These are phyloP conservation scores for Apotomis betuletana DNA, from an alignment of 2,888 invertebrate species.

Conservation along the genomic window DNA sequence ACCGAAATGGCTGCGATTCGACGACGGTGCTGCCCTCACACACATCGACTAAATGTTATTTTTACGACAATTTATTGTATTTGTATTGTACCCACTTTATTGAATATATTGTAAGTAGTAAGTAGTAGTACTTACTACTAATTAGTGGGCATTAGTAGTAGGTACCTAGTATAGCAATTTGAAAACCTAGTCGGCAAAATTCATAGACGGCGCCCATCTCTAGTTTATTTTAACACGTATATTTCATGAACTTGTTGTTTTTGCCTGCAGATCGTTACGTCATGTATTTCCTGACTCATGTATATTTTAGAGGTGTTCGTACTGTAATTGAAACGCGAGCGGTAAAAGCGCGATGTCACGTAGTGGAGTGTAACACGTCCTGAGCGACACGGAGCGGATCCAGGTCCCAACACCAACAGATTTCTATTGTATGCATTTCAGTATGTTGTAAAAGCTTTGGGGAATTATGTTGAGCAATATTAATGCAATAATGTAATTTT, in stretches of 20 bases:
- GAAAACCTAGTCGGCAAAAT: too few species aligned
- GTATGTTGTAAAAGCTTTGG: not conserved
- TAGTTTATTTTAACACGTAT: too few species aligned
- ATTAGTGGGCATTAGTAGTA: too few species aligned
- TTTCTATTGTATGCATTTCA: slow-evolving; percentile 17
- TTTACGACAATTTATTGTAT: too few species aligned
- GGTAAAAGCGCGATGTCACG: slow-evolving; percentile 24
- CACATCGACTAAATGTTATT: too few species aligned
- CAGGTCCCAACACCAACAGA: slow-evolving; percentile 4
- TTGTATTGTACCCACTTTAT: too few species aligned
- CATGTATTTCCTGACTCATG: slow-evolving; percentile 13
- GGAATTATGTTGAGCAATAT: not conserved
- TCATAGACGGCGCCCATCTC: not conserved
- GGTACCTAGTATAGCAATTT: too few species aligned
- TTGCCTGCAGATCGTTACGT: not conserved
- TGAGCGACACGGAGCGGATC: not conserved
- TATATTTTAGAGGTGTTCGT: slow-evolving; percentile 25
- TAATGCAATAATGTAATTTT: not conserved
- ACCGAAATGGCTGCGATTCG: too few species aligned
- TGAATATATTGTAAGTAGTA: too few species aligned
- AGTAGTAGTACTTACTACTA: too few species aligned
- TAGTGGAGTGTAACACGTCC: slow-evolving; percentile 24
- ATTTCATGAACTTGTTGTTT: slow-evolving; percentile 5
- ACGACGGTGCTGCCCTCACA: too few species aligned
- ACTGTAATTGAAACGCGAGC: slow-evolving; percentile 31